Percentiles rank a stretch among this genome's conserved stretches.
Conservation (phyloP, 23 tunicate genomes). For the Botrylloides violaceus region DNA sequence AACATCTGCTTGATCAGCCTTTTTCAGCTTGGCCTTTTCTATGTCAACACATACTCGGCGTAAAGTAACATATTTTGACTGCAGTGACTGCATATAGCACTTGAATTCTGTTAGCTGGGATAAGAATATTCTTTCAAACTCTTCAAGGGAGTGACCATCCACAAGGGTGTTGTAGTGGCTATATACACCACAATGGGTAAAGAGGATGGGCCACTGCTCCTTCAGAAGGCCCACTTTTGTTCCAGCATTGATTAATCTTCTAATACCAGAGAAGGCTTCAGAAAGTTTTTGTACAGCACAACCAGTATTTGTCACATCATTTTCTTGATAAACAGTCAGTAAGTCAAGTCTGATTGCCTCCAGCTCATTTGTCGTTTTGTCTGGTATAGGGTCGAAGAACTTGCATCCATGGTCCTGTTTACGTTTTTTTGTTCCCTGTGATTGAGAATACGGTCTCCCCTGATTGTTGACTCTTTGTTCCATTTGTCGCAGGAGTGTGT, state of each 20-base stretch:
- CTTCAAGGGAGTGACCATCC: background rate
- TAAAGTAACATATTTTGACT: background rate
- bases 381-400: background rate
- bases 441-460: background rate
- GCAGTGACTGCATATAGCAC: constrained; percentile 1
- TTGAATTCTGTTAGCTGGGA: background rate
- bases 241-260: background rate
- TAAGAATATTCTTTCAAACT: background rate
- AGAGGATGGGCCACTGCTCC: background rate
- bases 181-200: background rate
- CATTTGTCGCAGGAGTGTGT: background rate
- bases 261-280: background rate
- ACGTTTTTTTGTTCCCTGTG: background rate
- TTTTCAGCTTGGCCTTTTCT: background rate
- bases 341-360: background rate
- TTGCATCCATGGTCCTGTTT: constrained; percentile 4
- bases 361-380: background rate
- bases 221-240: background rate
- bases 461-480: background rate
- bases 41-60: background rate
- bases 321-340: background rate
- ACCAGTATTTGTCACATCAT: background rate
- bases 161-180: background rate
- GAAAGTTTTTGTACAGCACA: background rate
- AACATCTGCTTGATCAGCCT: background rate